A percentile compares a stretch with the other conserved stretches of the same genome.
phyloP scores from a whole-genome alignment of 2,113 vertebrate species.

The Leucopsar rothschildi region DNA sequence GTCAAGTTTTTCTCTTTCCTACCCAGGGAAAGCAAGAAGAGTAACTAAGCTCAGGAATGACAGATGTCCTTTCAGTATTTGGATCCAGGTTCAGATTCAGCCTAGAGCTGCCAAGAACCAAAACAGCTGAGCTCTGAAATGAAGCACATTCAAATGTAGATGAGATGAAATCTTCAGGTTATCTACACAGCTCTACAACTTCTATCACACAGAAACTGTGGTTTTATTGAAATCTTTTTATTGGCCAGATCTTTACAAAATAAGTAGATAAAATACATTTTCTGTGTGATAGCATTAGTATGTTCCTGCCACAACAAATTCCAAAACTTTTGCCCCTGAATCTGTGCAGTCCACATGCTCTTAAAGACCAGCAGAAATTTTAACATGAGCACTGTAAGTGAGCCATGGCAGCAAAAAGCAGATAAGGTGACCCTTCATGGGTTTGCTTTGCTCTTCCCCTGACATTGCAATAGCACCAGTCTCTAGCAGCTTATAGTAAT shows the following conservation, averaged over 20 bases:
- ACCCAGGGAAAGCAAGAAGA: background rate
- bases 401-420: background rate
- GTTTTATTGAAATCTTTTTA: background rate
- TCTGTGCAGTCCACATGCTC: background rate
- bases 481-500: background rate
- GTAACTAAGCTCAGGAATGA: background rate
- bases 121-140: constrained; percentile 12
- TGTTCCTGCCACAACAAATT: background rate
- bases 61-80: background rate
- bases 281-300: background rate
- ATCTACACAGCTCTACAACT: background rate
- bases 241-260: background rate
- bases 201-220: background rate
- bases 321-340: background rate
- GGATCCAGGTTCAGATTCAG: background rate
- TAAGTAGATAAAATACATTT: background rate
- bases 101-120: background rate
- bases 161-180: background rate
- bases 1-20: background rate
- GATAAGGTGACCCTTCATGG: background rate
- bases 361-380: background rate
- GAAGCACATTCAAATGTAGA: background rate
- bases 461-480: background rate
- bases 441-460: background rate
- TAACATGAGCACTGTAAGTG: background rate